Percentiles rank a stretch among this genome's conserved stretches.
These are phyloP conservation scores for Colletes gigas DNA, from an alignment of 1,140 invertebrate genomes.

Conservation along the genomic window DNA sequence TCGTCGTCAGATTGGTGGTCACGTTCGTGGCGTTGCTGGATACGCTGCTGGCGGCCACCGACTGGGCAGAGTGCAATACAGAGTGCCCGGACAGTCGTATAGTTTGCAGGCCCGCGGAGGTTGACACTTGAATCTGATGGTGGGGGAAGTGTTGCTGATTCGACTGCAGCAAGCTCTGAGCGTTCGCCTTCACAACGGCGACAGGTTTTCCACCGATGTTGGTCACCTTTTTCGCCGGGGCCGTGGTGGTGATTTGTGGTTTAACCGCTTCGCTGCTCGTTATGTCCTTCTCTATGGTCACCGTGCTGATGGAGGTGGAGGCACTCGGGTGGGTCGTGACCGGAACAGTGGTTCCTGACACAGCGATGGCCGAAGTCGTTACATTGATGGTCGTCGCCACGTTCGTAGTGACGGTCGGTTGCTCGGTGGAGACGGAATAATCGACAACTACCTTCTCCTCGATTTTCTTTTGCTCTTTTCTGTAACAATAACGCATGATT, in stretches of 20 bases:
- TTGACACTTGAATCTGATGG: slow-evolving; percentile 80
- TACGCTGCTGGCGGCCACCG: slow-evolving; percentile 58
- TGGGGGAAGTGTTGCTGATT: slow-evolving; percentile 79
- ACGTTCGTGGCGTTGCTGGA: slow-evolving; percentile 53
- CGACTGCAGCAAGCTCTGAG: slow-evolving; percentile 78
- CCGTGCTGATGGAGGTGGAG: slow-evolving; percentile 27
- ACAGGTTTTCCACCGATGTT: slow-evolving; percentile 76
- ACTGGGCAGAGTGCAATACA: slow-evolving; percentile 75
- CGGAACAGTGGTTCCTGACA: slow-evolving; percentile 38
- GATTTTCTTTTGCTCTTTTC: slow-evolving; percentile 73
- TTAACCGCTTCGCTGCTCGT: slow-evolving; percentile 35
- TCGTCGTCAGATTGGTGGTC: slow-evolving; percentile 71
- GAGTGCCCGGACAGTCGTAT: slow-evolving; percentile 81
- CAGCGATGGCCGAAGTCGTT: slow-evolving; percentile 39
- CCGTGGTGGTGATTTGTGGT: slow-evolving; percentile 42
- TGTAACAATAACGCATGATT: slow-evolving; percentile 44
- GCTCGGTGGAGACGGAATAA: slow-evolving; percentile 62
- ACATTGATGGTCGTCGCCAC: slow-evolving; percentile 36
- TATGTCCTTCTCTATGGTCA: slow-evolving; percentile 46
- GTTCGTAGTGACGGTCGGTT: slow-evolving; percentile 56
- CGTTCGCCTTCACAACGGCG: slow-evolving; percentile 75
- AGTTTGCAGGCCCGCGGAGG: slow-evolving; percentile 81
- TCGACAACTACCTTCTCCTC: slow-evolving; percentile 74
- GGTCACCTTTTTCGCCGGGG: slow-evolving; percentile 65
- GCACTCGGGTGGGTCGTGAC: slow-evolving; percentile 45